These are phyloP conservation scores for Cryptoleucopteryx plumbea DNA, from an alignment of 2,113 vertebrate species.

Conservation along the genomic window DNA sequence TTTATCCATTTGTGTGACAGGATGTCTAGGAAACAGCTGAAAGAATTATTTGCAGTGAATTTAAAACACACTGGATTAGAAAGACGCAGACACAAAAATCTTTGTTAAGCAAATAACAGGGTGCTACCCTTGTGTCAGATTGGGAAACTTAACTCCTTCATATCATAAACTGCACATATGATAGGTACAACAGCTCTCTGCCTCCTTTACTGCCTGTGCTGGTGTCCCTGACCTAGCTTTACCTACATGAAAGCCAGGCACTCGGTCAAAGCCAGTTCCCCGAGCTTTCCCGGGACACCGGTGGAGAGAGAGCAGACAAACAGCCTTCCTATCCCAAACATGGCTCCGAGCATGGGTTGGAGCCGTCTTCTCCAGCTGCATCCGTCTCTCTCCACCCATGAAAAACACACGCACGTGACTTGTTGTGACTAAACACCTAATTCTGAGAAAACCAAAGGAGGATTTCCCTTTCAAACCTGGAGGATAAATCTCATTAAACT, in stretches of 20 bases:
- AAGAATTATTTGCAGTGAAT: conserved; percentile 71
- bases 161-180: neutral
- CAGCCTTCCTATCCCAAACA: neutral
- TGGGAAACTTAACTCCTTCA: conserved; percentile 57
- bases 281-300: neutral
- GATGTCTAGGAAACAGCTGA: conserved; percentile 71
- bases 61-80: conserved; percentile 51
- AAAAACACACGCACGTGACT: neutral
- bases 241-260: neutral
- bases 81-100: conserved; percentile 51
- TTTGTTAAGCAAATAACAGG: conserved; percentile 61
- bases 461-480: conserved; percentile 30
- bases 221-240: neutral
- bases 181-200: conserved; percentile 34
- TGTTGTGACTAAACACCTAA: neutral
- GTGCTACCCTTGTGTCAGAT: conserved; percentile 14
- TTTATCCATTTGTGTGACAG: conserved; percentile 67
- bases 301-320: neutral
- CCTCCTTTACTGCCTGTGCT: neutral
- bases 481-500: neutral
- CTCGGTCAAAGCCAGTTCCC: neutral
- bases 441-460: conserved; percentile 23
- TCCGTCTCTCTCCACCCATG: neutral
- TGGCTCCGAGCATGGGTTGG: neutral
- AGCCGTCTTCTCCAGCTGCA: neutral